Evolutionary conservation across 1,140 invertebrate species (phyloP).

Genomic region (Pentalonia nigronervosa): DNA sequence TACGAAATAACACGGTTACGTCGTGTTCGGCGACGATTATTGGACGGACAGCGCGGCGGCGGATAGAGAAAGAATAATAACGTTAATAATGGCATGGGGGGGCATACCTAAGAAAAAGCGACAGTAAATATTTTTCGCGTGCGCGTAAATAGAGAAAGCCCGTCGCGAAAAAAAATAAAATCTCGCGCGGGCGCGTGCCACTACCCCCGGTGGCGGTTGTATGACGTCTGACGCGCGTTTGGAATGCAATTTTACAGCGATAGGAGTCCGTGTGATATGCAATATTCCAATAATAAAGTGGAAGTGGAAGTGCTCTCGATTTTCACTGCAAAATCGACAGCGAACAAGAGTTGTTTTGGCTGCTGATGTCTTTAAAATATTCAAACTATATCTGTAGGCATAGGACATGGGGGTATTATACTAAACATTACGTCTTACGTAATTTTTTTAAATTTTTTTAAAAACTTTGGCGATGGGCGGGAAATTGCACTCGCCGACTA

Average conservation of each 20-base stretch:
- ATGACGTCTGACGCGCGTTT: neutral
- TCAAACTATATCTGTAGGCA: too few relatives aligned
- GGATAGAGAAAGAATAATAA: neutral
- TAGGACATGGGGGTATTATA: too few relatives aligned
- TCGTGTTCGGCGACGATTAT: neutral
- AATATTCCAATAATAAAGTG: too few relatives aligned
- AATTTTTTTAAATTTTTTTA: too few relatives aligned
- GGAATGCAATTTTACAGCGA: neutral
- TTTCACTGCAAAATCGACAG: neutral
- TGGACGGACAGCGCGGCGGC: neutral
- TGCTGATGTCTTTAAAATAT: too few relatives aligned
- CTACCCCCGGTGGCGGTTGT: neutral
- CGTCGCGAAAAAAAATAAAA: neutral
- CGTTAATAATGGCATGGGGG: neutral
- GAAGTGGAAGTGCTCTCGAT: neutral
- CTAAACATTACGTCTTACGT: too few relatives aligned
- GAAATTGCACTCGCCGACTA: too few relatives aligned
- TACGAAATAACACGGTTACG: slow-evolving; percentile 22
- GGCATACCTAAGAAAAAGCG: neutral
- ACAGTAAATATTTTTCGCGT: neutral
- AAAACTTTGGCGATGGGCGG: too few relatives aligned
- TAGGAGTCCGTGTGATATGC: too few relatives aligned
- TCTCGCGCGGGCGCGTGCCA: neutral
- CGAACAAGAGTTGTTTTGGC: neutral
- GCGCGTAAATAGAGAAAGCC: neutral